Percentiles rank a stretch among this genome's conserved stretches.
Evolutionary conservation across 2,888 invertebrate species (phyloP).

Genomic region (Eristalis arbustorum): DNA sequence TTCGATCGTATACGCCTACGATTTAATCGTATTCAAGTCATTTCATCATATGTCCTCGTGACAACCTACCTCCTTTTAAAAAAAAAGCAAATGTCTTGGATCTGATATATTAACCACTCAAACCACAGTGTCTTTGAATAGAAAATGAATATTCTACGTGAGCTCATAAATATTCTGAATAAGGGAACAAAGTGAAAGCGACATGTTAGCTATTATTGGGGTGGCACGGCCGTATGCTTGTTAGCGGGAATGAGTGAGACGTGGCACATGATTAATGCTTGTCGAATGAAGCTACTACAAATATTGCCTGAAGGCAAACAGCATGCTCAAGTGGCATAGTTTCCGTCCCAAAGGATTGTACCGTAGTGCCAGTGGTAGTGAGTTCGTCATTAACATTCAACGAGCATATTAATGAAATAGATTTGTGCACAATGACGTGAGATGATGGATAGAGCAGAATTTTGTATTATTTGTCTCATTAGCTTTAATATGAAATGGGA

Average conservation of each 20-base stretch:
- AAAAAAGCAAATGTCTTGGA: background rate
- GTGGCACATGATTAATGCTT: background rate
- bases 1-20: background rate
- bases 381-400: background rate
- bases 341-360: background rate
- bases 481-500: background rate
- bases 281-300: background rate
- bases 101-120: background rate
- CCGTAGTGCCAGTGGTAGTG: background rate
- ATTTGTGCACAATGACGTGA: background rate
- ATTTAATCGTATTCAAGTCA: background rate
- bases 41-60: background rate
- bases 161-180: background rate
- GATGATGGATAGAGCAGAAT: background rate
- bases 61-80: background rate
- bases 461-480: background rate
- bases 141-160: background rate
- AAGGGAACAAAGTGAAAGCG: background rate
- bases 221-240: background rate
- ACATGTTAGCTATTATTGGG: background rate
- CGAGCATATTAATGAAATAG: background rate
- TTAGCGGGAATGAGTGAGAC: background rate
- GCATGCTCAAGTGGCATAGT: background rate
- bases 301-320: background rate
- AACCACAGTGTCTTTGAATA: background rate